phyloP scores from a whole-genome alignment of 2,888 invertebrate genomes.

The Diarsia mendica region DNA sequence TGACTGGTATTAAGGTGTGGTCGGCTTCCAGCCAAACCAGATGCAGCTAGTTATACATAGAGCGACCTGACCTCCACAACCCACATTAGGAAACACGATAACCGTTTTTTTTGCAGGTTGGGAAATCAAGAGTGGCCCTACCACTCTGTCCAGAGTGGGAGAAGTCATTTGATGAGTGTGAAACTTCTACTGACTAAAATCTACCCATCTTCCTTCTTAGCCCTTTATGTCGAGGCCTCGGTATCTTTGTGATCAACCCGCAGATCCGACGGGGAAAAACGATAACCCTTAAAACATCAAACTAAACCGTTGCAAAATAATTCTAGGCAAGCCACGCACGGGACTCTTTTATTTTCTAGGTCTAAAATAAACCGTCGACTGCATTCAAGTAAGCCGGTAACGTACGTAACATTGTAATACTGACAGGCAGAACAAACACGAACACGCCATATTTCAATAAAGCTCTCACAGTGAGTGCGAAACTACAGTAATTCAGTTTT shows the following conservation, averaged over 20 bases:
- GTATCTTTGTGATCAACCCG: too few species aligned
- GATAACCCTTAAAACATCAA: neutral
- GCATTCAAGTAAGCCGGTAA: slow-evolving; percentile 51
- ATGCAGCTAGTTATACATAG: neutral
- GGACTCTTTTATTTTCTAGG: slow-evolving; percentile 46
- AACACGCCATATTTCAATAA: slow-evolving; percentile 69
- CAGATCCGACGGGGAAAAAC: neutral
- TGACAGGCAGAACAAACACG: slow-evolving; percentile 60
- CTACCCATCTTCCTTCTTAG: too few species aligned
- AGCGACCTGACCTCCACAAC: neutral
- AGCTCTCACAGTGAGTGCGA: slow-evolving; percentile 35
- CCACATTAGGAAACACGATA: neutral
- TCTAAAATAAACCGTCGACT: slow-evolving; percentile 54
- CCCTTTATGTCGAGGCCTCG: too few species aligned
- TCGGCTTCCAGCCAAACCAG: neutral
- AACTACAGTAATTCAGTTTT: slow-evolving; percentile 47
- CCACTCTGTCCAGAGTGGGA: too few species aligned
- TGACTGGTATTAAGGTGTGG: neutral
- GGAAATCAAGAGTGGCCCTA: too few species aligned
- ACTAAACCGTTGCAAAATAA: slow-evolving; percentile 35
- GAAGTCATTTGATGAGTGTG: too few species aligned
- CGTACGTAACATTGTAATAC: slow-evolving; percentile 57
- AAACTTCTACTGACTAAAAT: too few species aligned
- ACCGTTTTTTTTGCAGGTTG: too few species aligned
- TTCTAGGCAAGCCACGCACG: slow-evolving; percentile 25